Conservation (phyloP, 2,888 invertebrate species). For the Schrankia costaestrigalis region DNA sequence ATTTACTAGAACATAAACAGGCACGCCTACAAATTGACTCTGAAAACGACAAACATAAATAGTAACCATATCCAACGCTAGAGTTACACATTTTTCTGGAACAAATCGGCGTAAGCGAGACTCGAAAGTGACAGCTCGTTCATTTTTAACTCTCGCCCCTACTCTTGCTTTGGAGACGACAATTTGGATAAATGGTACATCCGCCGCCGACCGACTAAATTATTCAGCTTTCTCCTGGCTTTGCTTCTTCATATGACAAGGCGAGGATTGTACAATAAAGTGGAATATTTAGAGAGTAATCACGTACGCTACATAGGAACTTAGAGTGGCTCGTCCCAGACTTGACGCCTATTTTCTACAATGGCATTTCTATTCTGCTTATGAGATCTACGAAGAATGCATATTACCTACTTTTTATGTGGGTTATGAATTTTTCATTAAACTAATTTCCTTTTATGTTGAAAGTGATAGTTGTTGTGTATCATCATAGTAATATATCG, state of each 20-base stretch:
- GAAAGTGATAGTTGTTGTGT: no score
- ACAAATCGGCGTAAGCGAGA: conserved; percentile 48
- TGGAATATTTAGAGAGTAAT: conserved; percentile 75
- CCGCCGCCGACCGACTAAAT: conserved; percentile 64
- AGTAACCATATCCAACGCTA: conserved; percentile 42
- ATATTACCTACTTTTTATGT: conserved; percentile 35
- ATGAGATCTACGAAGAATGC: conserved; percentile 37
- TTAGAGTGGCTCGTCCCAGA: conserved; percentile 43
- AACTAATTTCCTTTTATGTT: no score
- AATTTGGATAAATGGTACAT: conserved; percentile 76
- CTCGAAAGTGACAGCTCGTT: conserved; percentile 58
- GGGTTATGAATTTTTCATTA: conserved; percentile 10
- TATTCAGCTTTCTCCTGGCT: conserved; percentile 63
- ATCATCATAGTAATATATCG: no score
- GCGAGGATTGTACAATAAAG: conserved; percentile 71
- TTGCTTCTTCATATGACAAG: conserved; percentile 66
- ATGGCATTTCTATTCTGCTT: conserved; percentile 50
- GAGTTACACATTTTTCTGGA: conserved; percentile 32
- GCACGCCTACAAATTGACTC: conserved; percentile 38
- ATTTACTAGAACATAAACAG: conserved; percentile 12
- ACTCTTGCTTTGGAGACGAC: conserved; percentile 54
- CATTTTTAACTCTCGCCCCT: conserved; percentile 65
- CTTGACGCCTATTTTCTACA: conserved; percentile 34
- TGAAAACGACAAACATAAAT: conserved; percentile 45
- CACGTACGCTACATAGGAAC: conserved; percentile 60